These are phyloP conservation scores for Chymomyza procnemis DNA, from an alignment of 2,888 invertebrate genomes.

Conservation along the genomic window DNA sequence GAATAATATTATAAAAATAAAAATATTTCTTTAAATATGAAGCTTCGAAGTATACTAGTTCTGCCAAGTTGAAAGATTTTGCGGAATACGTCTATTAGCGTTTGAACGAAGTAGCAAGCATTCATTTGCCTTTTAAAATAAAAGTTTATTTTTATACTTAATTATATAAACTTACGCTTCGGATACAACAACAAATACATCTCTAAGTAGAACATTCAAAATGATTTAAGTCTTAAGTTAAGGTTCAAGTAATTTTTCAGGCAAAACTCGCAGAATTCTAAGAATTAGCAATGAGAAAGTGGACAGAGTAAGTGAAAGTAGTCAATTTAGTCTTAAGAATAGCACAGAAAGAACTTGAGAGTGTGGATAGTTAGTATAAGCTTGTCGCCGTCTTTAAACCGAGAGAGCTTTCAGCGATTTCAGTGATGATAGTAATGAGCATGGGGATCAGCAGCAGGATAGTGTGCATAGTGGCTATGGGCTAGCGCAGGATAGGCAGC, in stretches of 20 bases:
- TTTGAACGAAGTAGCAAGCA: too few relatives aligned
- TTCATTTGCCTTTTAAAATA: background rate
- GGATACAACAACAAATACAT: slow-evolving; percentile 70
- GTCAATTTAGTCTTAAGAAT: slow-evolving; percentile 2
- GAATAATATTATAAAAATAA: background rate
- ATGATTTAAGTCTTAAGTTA: slow-evolving; percentile 19
- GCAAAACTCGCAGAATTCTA: background rate
- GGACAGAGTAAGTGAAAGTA: slow-evolving; percentile 35
- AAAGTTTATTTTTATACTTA: slow-evolving; percentile 34
- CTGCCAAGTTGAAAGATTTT: too few relatives aligned
- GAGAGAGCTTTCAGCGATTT: slow-evolving; percentile 18
- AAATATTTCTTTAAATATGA: too few relatives aligned
- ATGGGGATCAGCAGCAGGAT: slow-evolving; percentile 56
- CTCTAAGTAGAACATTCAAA: slow-evolving; percentile 29
- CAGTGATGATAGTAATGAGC: slow-evolving; percentile 67
- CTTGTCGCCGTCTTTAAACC: slow-evolving; percentile 41
- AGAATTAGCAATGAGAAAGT: slow-evolving; percentile 50
- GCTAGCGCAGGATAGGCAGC: slow-evolving; percentile 73
- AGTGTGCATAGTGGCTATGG: slow-evolving; percentile 68
- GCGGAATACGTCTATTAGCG: too few relatives aligned
- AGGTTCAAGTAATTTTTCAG: slow-evolving; percentile 10
- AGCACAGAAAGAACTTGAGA: background rate
- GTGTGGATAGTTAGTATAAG: slow-evolving; percentile 14
- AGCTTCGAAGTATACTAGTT: too few relatives aligned
- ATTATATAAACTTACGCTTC: slow-evolving; percentile 42